These are phyloP conservation scores for Diadema setosum DNA, from an alignment of 35 echinoderm and acorn worm genomes.

Conservation along the genomic window DNA sequence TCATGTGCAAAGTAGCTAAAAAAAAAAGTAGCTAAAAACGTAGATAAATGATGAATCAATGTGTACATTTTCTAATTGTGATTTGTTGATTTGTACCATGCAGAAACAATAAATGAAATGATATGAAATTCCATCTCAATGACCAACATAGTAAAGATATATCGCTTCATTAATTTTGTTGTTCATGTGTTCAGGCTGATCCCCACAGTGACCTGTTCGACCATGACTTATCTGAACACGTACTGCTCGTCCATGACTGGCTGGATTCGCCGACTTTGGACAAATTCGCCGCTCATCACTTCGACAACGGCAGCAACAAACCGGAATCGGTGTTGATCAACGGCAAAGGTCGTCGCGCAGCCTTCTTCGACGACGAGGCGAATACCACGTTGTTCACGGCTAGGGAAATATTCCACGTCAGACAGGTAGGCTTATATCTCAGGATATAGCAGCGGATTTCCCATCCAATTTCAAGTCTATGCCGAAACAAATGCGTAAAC, in stretches of 20 bases:
- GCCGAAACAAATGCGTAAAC: no score
- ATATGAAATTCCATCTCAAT: no score
- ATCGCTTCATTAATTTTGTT: neutral
- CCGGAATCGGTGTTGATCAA: constrained; percentile 90
- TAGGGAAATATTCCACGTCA: constrained; percentile 33
- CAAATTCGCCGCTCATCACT: constrained; percentile 80
- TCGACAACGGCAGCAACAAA: constrained; percentile 75
- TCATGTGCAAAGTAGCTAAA: no score
- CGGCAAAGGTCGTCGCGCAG: constrained; percentile 59
- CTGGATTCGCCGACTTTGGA: constrained; percentile 58
- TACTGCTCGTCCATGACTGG: constrained; percentile 74
- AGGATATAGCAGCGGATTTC: no score
- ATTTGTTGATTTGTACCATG: no score
- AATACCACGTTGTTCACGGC: neutral
- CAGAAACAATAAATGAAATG: no score
- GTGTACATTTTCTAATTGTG: no score
- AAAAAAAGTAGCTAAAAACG: no score
- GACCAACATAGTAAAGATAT: no score
- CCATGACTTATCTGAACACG: constrained; percentile 74
- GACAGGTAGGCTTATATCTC: neutral
- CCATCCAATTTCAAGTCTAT: no score
- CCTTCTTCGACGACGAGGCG: neutral
- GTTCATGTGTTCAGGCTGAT: neutral
- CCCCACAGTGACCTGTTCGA: constrained; percentile 47
- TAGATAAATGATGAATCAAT: no score